A percentile compares a stretch with the other conserved stretches of the same genome.
phyloP scores from a whole-genome alignment of 2,888 invertebrate species.

The Sinelater perroti region DNA sequence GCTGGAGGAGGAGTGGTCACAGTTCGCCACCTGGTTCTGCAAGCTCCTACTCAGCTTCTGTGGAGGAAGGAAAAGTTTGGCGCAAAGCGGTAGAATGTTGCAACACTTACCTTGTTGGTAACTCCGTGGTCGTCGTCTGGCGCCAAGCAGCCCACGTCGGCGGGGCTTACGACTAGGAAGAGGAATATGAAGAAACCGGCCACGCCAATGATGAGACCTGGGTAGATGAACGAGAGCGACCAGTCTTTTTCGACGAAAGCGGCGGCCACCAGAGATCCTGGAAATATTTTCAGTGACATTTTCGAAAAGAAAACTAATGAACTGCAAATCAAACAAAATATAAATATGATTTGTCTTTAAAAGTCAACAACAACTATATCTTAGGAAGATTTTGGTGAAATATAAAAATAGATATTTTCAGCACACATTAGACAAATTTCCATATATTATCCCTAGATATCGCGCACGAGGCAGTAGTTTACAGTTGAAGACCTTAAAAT shows the following conservation, averaged over 20 bases:
- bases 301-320: no score
- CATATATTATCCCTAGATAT: no score
- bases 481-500: no score
- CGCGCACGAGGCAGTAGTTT: no score
- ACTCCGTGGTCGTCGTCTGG: slow-evolving; percentile 49
- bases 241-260: slow-evolving; percentile 86
- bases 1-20: slow-evolving; percentile 42
- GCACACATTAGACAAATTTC: no score
- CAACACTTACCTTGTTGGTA: slow-evolving; percentile 14
- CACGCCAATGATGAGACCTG: slow-evolving; percentile 81
- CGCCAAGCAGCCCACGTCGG: slow-evolving; percentile 72
- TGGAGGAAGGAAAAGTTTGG: no score
- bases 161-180: slow-evolving; percentile 85
- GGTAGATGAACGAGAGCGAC: slow-evolving; percentile 92
- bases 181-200: slow-evolving; percentile 80
- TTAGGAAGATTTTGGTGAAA: no score
- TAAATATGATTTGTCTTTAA: no score
- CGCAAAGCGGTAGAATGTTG: background rate
- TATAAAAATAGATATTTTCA: no score
- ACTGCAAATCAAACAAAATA: no score
- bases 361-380: no score
- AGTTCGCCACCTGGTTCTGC: slow-evolving; percentile 52
- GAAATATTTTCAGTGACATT: no score
- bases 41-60: slow-evolving; percentile 49
- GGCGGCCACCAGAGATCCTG: slow-evolving; percentile 84